Conservation (phyloP, 2,113 vertebrate genomes). For the Phalacrocorax aristotelis region DNA sequence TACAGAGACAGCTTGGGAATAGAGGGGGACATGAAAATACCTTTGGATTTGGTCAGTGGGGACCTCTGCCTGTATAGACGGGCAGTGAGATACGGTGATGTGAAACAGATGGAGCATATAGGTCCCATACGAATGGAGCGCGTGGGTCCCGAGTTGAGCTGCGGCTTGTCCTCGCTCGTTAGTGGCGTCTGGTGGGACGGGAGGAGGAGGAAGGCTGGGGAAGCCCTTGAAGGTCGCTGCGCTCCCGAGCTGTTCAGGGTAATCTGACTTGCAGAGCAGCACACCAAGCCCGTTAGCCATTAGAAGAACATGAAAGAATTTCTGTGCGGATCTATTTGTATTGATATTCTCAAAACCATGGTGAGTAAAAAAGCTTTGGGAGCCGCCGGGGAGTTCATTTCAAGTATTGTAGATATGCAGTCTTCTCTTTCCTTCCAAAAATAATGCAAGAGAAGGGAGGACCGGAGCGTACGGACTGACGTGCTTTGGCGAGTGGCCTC, state of each 20-base stretch:
- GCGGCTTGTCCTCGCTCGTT: accelerated
- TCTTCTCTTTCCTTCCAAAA: neutral
- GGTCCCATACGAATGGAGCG: neutral
- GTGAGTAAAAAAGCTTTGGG: neutral
- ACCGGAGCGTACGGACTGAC: accelerated
- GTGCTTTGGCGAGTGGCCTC: neutral
- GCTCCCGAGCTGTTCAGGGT: neutral
- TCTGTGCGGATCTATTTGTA: neutral
- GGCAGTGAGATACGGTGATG: neutral
- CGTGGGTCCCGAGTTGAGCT: accelerated
- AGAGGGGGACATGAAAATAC: neutral
- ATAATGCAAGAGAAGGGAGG: neutral
- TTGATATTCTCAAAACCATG: neutral
- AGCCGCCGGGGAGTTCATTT: neutral
- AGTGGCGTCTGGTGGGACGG: neutral
- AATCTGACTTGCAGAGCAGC: neutral
- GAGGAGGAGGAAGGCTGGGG: neutral
- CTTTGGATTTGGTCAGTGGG: neutral
- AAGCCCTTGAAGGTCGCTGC: neutral
- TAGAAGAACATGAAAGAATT: neutral
- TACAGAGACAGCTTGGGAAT: neutral
- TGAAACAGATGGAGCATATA: accelerated
- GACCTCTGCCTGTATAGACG: accelerated
- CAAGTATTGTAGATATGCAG: neutral
- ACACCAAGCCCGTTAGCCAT: neutral